Evolutionary conservation across 2,888 invertebrate species (phyloP), one percentile per base, ranked within the genome.

Genomic region (Trilocha varians): DNA sequence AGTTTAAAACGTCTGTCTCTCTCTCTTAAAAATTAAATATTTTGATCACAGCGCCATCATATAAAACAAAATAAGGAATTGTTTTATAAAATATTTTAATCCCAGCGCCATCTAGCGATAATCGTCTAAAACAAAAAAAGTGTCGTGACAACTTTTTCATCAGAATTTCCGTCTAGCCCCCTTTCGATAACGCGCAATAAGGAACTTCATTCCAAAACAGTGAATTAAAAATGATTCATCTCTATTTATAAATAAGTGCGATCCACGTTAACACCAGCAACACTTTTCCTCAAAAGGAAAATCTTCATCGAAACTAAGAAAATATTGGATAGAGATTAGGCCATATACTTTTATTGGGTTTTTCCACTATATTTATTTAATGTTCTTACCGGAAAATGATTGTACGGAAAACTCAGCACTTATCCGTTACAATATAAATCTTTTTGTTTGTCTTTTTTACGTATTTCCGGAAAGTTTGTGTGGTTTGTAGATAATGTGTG

Each of bases 271-370:
- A 25, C 25, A 25, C 11, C 2, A 5, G 50, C 47, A 36, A 44
- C 47, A 25, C 6, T 15, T 34, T 13, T 16, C 42, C 50, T 42
- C 45, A 51, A 67, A 71, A 76, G 78, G 79, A 78, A 84, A 82
- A 71, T 65, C 70, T 68, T 64, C 71, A 71, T 74, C 72, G 78
- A 69, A 79, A 75, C 68, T 78, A 79, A 82, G 79, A 82, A 83
- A 84, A 84, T 84, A 83, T 83, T 80, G 79, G 77, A 70, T 77
- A 80, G 80, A 82, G 83, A 84, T 84, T 83, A 84, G 82, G 78
- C 78, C 72, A 82, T 84, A 78, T 72, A 83, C 72, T 82, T 84
- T 82, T 84, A 82, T 83, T 82, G 82, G 70, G 74, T 78, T 76
- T 68, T 72, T 71, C 70, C 76, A 75, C 78, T 76, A 17, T 37